Base-by-base conservation (phyloP, 1,140 invertebrate genomes). In the Drosophila repletoides region DNA sequence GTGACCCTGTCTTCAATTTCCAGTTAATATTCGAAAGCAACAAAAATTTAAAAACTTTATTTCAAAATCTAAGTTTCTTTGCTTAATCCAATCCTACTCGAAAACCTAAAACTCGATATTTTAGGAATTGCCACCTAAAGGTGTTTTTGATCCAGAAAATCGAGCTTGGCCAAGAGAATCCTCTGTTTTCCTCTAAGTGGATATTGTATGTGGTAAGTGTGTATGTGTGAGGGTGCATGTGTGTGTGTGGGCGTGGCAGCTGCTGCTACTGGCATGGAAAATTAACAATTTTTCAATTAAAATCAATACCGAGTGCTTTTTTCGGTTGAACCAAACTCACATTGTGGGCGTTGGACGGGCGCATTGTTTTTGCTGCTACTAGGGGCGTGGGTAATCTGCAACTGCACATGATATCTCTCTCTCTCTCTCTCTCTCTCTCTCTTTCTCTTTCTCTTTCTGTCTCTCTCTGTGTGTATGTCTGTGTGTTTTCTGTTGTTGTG, bases 281-380 rank as follows among this genome's bases (percentile, higher is more conserved):
- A 86, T 86, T 86, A 86, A 86, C 80, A 86, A 86, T 87, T 86
- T 86, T 86, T 86, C 81, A 86, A 86, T 86, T 86, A 86, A 86
- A 87, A 86, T 86, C 80, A 86, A 86, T 86, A 86, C 71, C 64
- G 64, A 86, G 81, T 87, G 72, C 66, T 69, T 80, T 77, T 76
- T 70, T 64, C 38, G 46, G 17, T 58, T 48, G 21, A 21, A 12
- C 21, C n/a, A 21, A 55, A 46, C 51, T 28, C 24, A 40, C 38
- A 17, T 38, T 46, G 61, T 28, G 26, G 63, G 73, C 51, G 52
- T 31, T 21, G 19, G 15, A 33, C 46, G 19, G 21, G n/a, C 14
- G 71, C 21, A 15, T 22, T 6, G 10, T 6, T 28, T 56, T 21
- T 45, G 36, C 34, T 45, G 26, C 15, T 31, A 10, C 21, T 22